Evolutionary conservation across 2,888 invertebrate species (phyloP).

Genomic region (Belgica antarctica): DNA sequence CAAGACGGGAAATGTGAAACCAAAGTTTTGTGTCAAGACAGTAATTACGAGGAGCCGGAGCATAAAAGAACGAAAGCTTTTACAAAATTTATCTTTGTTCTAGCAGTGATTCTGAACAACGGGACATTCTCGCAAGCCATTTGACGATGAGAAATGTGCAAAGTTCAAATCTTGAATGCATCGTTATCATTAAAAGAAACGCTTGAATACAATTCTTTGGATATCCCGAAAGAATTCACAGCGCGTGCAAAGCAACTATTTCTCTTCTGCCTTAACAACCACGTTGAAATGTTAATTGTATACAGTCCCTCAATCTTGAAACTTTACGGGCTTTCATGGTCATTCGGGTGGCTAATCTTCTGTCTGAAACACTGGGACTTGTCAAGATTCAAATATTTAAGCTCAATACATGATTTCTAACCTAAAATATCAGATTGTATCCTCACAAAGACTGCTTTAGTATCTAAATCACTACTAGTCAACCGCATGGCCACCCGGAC

Average conservation of each 20-base stretch:
- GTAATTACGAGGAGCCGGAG: background rate
- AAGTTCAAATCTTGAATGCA: conserved; percentile 25
- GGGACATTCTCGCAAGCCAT: background rate
- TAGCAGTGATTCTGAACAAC: background rate
- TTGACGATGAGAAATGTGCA: conserved; percentile 25
- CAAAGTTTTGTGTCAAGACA: conserved; percentile 17
- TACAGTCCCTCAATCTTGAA: background rate
- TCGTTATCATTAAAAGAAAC: conserved; percentile 11
- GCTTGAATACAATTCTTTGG: background rate
- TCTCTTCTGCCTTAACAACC: background rate
- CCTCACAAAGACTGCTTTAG: no score
- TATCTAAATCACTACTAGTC: no score
- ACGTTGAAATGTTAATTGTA: conserved; percentile 27
- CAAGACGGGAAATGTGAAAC: conserved; percentile 16
- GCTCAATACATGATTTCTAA: no score
- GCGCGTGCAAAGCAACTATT: background rate
- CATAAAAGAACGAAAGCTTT: background rate
- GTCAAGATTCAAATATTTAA: no score
- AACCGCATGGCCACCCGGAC: no score
- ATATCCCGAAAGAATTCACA: no score
- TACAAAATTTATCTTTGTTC: background rate
- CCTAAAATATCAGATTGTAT: no score
- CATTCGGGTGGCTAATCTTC: no score
- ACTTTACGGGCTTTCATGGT: conserved; percentile 8
- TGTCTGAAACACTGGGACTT: no score